Conservation (phyloP, 2,888 invertebrate species). For the Caradrina kadenii region DNA sequence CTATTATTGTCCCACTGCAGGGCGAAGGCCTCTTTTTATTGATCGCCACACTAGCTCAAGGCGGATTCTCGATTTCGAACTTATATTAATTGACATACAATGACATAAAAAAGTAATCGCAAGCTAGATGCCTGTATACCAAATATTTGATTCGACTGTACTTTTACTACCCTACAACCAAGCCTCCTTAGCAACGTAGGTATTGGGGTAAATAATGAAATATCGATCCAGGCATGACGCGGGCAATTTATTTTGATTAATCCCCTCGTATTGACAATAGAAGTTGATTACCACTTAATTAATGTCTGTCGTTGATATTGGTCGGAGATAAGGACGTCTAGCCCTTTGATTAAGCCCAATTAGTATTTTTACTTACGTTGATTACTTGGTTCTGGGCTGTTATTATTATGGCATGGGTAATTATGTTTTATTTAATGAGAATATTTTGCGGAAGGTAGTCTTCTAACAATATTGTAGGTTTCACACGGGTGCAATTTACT, state of each 20-base stretch:
- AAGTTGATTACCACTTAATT: constrained; percentile 45
- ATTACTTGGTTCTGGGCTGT: constrained; percentile 11
- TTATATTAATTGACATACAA: too few relatives aligned
- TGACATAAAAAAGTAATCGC: too few relatives aligned
- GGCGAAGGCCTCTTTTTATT: too few relatives aligned
- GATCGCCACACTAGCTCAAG: too few relatives aligned
- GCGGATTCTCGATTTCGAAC: too few relatives aligned
- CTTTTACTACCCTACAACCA: background rate
- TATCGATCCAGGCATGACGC: constrained; percentile 25
- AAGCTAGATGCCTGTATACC: too few relatives aligned
- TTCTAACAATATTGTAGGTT: too few relatives aligned
- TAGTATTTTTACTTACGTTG: constrained; percentile 24
- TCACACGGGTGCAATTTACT: too few relatives aligned
- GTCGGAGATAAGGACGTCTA: constrained; percentile 35
- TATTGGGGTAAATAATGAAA: background rate
- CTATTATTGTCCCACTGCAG: too few relatives aligned
- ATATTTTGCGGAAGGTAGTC: too few relatives aligned
- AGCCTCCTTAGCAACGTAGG: background rate
- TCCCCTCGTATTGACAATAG: constrained; percentile 31
- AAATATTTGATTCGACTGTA: too few relatives aligned
- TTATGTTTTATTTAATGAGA: too few relatives aligned
- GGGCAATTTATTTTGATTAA: constrained; percentile 31
- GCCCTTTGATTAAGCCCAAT: constrained; percentile 46
- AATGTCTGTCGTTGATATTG: constrained; percentile 37
- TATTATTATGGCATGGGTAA: background rate